phyloP scores from a whole-genome alignment of 1,140 invertebrate genomes.

The Anagrus nilaparvatae region DNA sequence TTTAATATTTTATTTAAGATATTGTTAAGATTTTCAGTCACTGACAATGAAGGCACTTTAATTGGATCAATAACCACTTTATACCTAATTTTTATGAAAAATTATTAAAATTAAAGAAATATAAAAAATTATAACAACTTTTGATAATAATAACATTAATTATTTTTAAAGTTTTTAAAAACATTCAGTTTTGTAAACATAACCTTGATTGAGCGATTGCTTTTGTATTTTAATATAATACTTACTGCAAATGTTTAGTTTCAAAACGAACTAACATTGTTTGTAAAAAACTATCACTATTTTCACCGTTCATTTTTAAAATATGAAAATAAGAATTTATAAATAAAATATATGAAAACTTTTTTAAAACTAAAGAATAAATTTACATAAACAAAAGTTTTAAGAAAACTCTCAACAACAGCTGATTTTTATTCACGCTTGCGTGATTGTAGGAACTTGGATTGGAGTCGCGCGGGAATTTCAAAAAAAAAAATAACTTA shows the following conservation, averaged over 20 bases:
- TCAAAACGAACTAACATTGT: constrained; percentile 64
- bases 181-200: too few species aligned
- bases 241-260: constrained; percentile 71
- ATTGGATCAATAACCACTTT: constrained; percentile 75
- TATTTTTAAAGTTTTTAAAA: not conserved
- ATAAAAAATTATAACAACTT: not conserved
- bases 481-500: too few species aligned
- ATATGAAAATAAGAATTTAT: too few species aligned
- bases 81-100: constrained; percentile 65
- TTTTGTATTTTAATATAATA: constrained; percentile 18
- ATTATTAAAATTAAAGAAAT: constrained; percentile 10
- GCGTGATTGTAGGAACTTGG: too few species aligned
- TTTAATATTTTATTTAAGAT: constrained; percentile 70
- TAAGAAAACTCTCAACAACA: too few species aligned
- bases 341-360: too few species aligned
- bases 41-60: constrained; percentile 63
- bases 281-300: constrained; percentile 5
- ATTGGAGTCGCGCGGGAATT: too few species aligned
- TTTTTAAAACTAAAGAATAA: too few species aligned
- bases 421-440: too few species aligned
- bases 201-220: too few species aligned
- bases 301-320: constrained; percentile 9
- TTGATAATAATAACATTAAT: not conserved
- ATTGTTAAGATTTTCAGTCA: constrained; percentile 59
- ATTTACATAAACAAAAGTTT: too few species aligned